Conservation (phyloP, 2,888 invertebrate genomes). For the Orthosia gothica region DNA sequence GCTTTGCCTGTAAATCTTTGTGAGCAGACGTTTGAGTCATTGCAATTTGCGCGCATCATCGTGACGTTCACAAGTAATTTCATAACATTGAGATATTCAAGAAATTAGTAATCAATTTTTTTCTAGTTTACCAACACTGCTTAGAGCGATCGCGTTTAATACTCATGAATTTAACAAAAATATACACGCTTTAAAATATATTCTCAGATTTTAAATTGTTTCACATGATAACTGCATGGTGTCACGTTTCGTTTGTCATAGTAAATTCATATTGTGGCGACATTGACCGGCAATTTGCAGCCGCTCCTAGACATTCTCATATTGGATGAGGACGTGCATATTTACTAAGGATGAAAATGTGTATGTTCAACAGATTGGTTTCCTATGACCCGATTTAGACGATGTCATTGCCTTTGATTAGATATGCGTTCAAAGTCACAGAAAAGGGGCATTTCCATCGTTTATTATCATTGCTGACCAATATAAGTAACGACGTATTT, state of each 20-base stretch:
- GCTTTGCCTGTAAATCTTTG: neutral
- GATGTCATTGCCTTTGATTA: neutral
- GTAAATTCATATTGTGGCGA: neutral
- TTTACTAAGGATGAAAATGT: neutral
- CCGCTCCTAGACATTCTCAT: neutral
- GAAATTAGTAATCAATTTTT: neutral
- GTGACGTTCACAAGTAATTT: neutral
- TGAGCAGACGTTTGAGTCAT: neutral
- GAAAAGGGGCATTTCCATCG: neutral
- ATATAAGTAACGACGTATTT: too few species aligned
- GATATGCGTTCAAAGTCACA: neutral
- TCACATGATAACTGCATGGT: neutral
- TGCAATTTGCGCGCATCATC: neutral
- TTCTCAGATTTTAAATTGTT: neutral
- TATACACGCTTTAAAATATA: neutral
- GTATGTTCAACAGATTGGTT: neutral
- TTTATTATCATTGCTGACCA: neutral
- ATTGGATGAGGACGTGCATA: neutral
- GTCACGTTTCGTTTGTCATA: neutral
- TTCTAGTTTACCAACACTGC: neutral
- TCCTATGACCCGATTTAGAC: neutral
- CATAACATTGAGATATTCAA: neutral
- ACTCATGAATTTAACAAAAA: conserved; percentile 7
- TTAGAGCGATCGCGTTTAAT: neutral
- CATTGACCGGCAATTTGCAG: neutral